A percentile compares a stretch with the other conserved stretches of the same genome.
Conservation (phyloP, 2,797 vertebrate genomes). For the Pogonophryne albipinna region DNA sequence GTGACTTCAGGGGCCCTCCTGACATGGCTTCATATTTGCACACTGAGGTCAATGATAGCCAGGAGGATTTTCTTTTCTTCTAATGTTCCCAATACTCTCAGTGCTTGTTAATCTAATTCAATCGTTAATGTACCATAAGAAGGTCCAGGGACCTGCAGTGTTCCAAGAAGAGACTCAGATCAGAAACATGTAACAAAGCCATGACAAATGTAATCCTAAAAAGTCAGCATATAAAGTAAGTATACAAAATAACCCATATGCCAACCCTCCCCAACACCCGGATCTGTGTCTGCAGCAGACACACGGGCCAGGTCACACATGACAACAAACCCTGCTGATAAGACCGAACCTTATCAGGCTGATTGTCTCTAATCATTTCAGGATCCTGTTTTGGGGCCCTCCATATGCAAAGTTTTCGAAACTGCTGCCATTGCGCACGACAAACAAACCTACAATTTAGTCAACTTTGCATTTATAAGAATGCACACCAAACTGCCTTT, state of each 20-base stretch:
- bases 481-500: neutral
- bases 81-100: neutral
- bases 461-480: neutral
- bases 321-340: neutral
- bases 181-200: neutral
- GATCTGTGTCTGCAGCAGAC: neutral
- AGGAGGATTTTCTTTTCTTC: neutral
- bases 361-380: neutral
- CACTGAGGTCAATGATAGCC: constrained; percentile 9
- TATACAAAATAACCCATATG: neutral
- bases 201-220: neutral
- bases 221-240: neutral
- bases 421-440: neutral
- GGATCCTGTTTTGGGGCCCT: neutral
- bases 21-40: constrained; percentile 19
- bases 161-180: neutral
- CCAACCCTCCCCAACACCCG: too few relatives aligned
- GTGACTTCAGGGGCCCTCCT: constrained; percentile 16
- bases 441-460: neutral
- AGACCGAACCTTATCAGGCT: neutral
- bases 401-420: neutral
- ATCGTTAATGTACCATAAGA: neutral
- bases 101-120: constrained; percentile 1
- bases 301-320: neutral
- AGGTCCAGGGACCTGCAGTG: neutral